Evolutionary conservation across 2,888 invertebrate genomes (phyloP).

Genomic region (Bedellia somnulentella): DNA sequence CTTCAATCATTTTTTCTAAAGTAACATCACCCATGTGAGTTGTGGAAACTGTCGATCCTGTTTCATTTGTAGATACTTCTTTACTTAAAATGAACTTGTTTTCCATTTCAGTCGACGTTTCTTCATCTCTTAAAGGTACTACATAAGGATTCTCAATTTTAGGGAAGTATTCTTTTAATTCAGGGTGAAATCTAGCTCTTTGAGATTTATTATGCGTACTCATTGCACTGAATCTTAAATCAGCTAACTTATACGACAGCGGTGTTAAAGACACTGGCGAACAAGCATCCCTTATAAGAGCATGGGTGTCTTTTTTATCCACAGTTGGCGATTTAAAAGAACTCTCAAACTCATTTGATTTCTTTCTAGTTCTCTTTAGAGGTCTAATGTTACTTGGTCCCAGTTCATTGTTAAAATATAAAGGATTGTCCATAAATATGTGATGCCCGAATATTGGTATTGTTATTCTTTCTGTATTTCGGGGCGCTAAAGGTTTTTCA

Average conservation of each 20-base stretch:
- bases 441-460: conserved; percentile 52
- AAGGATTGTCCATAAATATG: conserved; percentile 47
- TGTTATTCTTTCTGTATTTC: conserved; percentile 35
- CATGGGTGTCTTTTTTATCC: conserved; percentile 40
- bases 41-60: conserved; percentile 48
- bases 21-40: conserved; percentile 56
- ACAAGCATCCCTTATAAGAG: conserved; percentile 42
- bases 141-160: conserved; percentile 46
- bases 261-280: conserved; percentile 61
- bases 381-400: conserved; percentile 32
- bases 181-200: conserved; percentile 26
- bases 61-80: conserved; percentile 30
- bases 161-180: conserved; percentile 54
- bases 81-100: conserved; percentile 46
- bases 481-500: conserved; percentile 31
- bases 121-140: conserved; percentile 42
- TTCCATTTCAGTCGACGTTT: conserved; percentile 49
- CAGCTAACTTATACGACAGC: conserved; percentile 61
- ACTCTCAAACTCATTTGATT: conserved; percentile 48
- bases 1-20: conserved; percentile 64
- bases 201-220: conserved; percentile 38
- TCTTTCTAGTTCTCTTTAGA: conserved; percentile 43
- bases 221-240: conserved; percentile 57
- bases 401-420: conserved; percentile 49
- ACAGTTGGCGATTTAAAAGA: conserved; percentile 47